Percentiles rank a stretch among this genome's conserved stretches.
phyloP scores from a whole-genome alignment of 2,888 invertebrate genomes.

The Pristionchus maxplancki region DNA sequence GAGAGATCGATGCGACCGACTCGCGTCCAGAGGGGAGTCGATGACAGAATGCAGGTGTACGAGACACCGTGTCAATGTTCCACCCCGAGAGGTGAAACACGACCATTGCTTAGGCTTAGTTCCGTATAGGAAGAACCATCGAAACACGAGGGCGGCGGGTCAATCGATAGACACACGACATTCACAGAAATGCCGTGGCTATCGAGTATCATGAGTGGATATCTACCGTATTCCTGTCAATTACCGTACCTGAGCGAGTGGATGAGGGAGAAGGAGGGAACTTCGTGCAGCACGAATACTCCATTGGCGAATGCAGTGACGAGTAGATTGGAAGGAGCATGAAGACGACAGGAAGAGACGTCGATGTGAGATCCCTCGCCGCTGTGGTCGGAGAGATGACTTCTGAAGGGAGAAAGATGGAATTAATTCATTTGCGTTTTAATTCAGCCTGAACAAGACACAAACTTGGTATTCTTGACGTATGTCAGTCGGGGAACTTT shows the following conservation, averaged over 20 bases:
- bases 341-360: conserved; percentile 89
- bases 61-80: neutral
- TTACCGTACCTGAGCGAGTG: conserved; percentile 85
- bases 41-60: neutral
- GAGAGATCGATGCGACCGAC: neutral
- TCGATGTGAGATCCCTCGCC: conserved; percentile 69
- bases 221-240: neutral
- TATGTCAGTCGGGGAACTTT: conserved; percentile 75
- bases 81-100: neutral
- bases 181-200: neutral
- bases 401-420: conserved; percentile 81
- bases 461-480: conserved; percentile 64
- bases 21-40: neutral
- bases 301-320: conserved; percentile 93
- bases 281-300: conserved; percentile 92
- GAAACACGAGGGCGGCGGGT: neutral
- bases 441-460: neutral
- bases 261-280: conserved; percentile 93
- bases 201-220: neutral
- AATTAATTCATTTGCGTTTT: neutral
- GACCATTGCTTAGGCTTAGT: neutral
- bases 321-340: conserved; percentile 87
- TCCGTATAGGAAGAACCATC: neutral
- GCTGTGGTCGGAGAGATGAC: conserved; percentile 80
- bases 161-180: neutral